Evolutionary conservation across 1,140 invertebrate species (phyloP), one percentile per base, ranked within the genome.

Genomic region (Manduca sexta): DNA sequence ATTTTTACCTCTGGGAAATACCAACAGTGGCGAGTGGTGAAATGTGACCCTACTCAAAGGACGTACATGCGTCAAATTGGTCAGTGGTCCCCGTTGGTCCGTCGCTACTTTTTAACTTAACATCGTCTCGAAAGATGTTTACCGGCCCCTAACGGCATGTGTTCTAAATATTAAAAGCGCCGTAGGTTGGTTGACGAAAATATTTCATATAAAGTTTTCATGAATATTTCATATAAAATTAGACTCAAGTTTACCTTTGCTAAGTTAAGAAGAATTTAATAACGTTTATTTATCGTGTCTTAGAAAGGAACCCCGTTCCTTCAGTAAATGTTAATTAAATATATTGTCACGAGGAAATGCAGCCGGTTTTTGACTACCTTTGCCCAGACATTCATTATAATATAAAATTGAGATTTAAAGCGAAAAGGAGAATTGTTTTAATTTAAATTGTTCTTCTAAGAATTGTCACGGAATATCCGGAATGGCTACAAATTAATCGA

Each of bases 191-290:
- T 56, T 55, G 52, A 57, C 48, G 52, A 62, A 58, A 65, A 60
- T 60, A 60, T 65, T 64, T 56, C 45, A 59, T 62, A 56, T 53
- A 45, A 62, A 62, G 18, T 56, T 62, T 49, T 69, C 55, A 54
- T 57, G 47, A 56, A 69, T 65, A 65, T 65, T 69, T 65, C 56
- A 60, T 56, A 34, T 12, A 56, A 47, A 37, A 52, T 52, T 46
- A 17, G 5, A 43, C 26, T 21, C 13, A 46, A 43, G n/a, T 47
- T 42, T 52, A 46, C 42, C 39, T 42, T 45, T 38, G 33, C 45
- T 50, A 26, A 39, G 33, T 46, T 12, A 55, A 55, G 46, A 55
- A 55, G 46, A 49, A 55, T 55, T 49, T 54, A 45, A 48, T 48
- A 44, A 48, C n/a, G 40, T 39, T 39, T 39, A 37, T 8, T 17